Evolutionary conservation across 2,797 vertebrate species (phyloP).

Genomic region (Poecile montanus): DNA sequence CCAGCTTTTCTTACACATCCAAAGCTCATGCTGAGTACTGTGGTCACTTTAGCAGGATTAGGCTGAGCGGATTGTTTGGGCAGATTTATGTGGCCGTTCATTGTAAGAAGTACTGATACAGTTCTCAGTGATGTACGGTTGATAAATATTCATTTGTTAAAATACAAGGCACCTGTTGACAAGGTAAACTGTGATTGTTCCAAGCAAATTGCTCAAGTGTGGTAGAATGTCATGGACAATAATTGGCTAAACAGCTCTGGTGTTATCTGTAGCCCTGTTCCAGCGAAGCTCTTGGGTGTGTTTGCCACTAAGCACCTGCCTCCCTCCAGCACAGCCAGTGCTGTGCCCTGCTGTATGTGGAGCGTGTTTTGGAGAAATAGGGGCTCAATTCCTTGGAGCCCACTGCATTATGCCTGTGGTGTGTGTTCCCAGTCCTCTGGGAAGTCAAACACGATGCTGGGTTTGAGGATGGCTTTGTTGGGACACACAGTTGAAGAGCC

Average conservation of each 20-base stretch:
- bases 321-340: not conserved
- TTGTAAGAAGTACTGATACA: slow-evolving; percentile 2
- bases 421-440: not conserved
- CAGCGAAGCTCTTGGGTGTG: not conserved
- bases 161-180: slow-evolving; percentile 35
- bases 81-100: slow-evolving; percentile 26
- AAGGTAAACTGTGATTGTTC: slow-evolving; percentile 30
- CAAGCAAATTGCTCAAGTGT: slow-evolving; percentile 12
- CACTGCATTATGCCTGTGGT: not conserved
- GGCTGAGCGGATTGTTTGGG: slow-evolving; percentile 24
- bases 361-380: not conserved
- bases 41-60: slow-evolving; percentile 59
- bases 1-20: slow-evolving; percentile 6
- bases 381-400: not conserved
- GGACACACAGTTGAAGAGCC: not conserved
- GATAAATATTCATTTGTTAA: slow-evolving; percentile 25
- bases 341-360: not conserved
- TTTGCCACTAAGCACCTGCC: not conserved
- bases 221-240: not conserved
- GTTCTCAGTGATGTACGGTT: not conserved
- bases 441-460: rapidly evolving
- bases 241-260: not conserved
- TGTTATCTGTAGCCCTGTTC: not conserved
- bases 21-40: slow-evolving; percentile 47
- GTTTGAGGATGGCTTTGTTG: not conserved